Base-by-base conservation (phyloP, 1,140 invertebrate species). In the Contarinia nasturtii region DNA sequence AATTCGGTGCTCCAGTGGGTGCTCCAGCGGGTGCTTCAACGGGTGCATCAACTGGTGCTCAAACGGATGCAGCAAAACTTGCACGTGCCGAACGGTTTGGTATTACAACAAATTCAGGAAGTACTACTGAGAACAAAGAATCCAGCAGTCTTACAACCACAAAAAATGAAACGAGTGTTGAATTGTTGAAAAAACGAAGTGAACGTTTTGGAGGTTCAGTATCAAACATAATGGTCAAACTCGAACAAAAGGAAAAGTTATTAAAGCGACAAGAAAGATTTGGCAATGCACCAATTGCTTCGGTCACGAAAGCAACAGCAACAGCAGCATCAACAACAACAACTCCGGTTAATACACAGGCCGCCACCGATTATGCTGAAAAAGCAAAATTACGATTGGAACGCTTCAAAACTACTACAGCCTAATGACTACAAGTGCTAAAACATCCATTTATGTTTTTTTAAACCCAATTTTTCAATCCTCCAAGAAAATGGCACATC, bases 151-250 rank as follows among this genome's bases (percentile, higher is more conserved):
- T 59, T 61, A 53, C 60, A 66, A 48, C 59, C 66, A 61, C 53
- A 57, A 47, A 67, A n/a, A 27, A 2, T 15, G 14, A 2, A 33
- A 67, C 34, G 21, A 14, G 18, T 43, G 68, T 75, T 41, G 79
- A 83, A 38, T 70, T 77, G 21, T 56, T 86, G 2, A 82, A 82
- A 55, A 77, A 82, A 53, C 69, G 82, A 48, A 79, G 79, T 21
- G 77, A 83, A 64, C 67, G 81, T 51, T 86, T 86, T 67, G 82
- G 82, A 3, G 67, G 71, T 15, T 76, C 75, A 11, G 75, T 79
- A n/a, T 80, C 80, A 1, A 73, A 70, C 38, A 66, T 75, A 21
- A 72, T 80, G 63, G 69, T 73, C 36, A 77, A 79, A 55, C 66
- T 80, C 49, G 73, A 77, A 56, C 66, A 72, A 15, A 68, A 77